These are phyloP conservation scores for Agonopterix arenella DNA, from an alignment of 2,888 invertebrate species.

Conservation along the genomic window DNA sequence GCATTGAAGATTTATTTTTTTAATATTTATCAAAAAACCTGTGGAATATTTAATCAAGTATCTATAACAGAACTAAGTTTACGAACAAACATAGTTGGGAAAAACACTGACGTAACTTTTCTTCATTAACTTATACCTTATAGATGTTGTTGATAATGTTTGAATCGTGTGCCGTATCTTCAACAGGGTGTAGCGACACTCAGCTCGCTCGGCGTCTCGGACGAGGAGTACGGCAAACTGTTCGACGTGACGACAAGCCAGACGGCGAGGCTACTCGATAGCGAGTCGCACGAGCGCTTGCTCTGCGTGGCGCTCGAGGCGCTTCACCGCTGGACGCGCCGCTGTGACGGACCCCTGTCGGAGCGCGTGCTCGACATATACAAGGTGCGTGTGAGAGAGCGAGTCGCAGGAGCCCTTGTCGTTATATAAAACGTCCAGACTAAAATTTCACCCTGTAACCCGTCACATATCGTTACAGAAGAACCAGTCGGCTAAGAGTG, in stretches of 20 bases:
- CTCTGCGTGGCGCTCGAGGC: slow-evolving; percentile 87
- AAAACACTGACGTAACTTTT: too few relatives aligned
- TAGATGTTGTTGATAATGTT: neutral
- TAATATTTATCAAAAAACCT: too few relatives aligned
- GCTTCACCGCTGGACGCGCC: slow-evolving; percentile 86
- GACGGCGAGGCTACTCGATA: slow-evolving; percentile 87
- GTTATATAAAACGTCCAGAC: too few relatives aligned
- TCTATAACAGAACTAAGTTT: too few relatives aligned
- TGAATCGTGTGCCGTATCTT: neutral
- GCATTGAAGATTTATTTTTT: too few relatives aligned
- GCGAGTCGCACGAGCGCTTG: slow-evolving; percentile 95
- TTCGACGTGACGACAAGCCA: slow-evolving; percentile 77
- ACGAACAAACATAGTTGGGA: too few relatives aligned
- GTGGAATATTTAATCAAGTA: too few relatives aligned
- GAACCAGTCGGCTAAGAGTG: slow-evolving; percentile 84
- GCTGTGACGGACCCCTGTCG: slow-evolving; percentile 55
- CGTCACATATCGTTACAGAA: slow-evolving; percentile 67
- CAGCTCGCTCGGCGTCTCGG: slow-evolving; percentile 78
- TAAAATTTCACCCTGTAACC: too few relatives aligned
- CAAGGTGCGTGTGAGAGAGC: slow-evolving; percentile 78
- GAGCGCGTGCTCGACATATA: slow-evolving; percentile 26
- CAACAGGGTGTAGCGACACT: slow-evolving; percentile 44
- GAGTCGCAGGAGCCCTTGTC: slow-evolving; percentile 94
- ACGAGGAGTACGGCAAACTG: slow-evolving; percentile 75
- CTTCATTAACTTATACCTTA: neutral